Evolutionary conservation across 2,888 invertebrate species (phyloP).

Genomic region (Sarcophaga caerulescens): DNA sequence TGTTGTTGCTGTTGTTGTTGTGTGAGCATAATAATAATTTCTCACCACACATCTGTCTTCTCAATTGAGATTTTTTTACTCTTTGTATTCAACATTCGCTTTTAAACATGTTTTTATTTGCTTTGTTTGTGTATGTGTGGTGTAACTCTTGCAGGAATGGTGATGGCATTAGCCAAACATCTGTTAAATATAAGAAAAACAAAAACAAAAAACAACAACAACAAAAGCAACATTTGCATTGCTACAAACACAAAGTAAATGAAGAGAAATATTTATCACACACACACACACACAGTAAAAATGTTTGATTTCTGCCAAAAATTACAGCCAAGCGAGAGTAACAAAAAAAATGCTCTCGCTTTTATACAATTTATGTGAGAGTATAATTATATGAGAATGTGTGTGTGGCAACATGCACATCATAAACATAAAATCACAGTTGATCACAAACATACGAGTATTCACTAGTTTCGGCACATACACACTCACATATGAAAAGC

Average conservation of each 20-base stretch:
- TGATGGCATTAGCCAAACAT: constrained; percentile 60
- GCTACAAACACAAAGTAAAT: constrained; percentile 18
- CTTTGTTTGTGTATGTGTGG: no score
- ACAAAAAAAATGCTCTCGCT: not conserved
- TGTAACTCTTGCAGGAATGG: not conserved
- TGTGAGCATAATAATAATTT: no score
- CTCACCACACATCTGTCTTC: no score
- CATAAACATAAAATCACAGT: constrained; percentile 39
- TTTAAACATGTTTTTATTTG: no score
- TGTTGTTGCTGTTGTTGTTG: no score
- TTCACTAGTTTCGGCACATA: not conserved
- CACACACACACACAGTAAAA: constrained; percentile 6
- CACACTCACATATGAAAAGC: not conserved
- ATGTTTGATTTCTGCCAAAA: not conserved
- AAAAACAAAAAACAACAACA: constrained; percentile 38
- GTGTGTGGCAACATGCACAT: not conserved
- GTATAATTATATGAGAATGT: no score
- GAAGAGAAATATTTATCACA: constrained; percentile 26
- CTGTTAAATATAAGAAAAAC: constrained; percentile 39
- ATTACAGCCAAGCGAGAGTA: not conserved
- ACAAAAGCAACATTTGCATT: not conserved
- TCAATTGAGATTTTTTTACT: no score
- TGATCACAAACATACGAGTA: not conserved
- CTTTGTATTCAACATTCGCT: no score
- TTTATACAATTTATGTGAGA: constrained; percentile 14